Evolutionary conservation across 2,113 vertebrate genomes (phyloP).

Genomic region (Phalacrocorax carbo): DNA sequence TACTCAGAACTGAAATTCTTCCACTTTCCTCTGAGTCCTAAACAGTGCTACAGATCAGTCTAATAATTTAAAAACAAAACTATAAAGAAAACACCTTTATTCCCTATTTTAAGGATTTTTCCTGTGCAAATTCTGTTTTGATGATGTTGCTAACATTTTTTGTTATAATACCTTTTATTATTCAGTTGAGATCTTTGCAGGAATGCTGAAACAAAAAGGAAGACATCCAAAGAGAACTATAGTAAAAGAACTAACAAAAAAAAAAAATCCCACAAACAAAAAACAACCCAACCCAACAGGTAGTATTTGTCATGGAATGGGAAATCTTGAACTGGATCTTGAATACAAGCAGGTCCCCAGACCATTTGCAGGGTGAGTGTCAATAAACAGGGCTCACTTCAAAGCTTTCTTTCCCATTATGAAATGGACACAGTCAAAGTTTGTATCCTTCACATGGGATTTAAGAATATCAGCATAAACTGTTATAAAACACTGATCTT

Average conservation of each 20-base stretch:
- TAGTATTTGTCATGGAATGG: neutral
- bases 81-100: neutral
- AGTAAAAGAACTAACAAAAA: neutral
- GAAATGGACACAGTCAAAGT: neutral
- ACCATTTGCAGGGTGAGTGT: fast-evolving
- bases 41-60: neutral
- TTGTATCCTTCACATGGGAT: neutral
- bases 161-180: neutral
- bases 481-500: neutral
- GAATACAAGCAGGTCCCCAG: neutral
- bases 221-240: neutral
- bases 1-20: neutral
- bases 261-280: too few relatives aligned
- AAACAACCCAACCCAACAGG: neutral
- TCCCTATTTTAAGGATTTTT: neutral
- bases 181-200: fast-evolving
- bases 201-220: neutral
- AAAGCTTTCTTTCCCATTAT: neutral
- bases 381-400: neutral
- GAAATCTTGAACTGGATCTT: neutral
- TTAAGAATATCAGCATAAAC: neutral
- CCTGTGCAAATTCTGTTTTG: neutral
- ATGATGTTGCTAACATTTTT: neutral
- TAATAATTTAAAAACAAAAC: neutral
- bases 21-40: neutral